Percentiles rank a stretch among this genome's conserved stretches.
phyloP scores from a whole-genome alignment of 2,888 invertebrate species.

The Malthinus seriepunctatus region DNA sequence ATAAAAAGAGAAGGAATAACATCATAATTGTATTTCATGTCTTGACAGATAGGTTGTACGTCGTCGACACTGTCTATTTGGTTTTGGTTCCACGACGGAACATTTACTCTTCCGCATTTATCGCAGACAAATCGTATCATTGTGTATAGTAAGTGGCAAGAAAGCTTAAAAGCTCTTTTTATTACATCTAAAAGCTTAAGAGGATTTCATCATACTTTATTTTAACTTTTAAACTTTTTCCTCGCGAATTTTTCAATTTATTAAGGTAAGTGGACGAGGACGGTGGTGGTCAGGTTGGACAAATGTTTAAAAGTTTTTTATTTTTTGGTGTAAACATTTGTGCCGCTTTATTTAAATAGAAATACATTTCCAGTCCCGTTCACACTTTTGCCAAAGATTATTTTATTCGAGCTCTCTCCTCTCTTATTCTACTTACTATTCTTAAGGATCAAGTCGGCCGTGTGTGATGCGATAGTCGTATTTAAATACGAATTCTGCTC shows the following conservation, averaged over 20 bases:
- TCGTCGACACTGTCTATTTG: constrained; percentile 24
- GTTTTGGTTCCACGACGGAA: constrained; percentile 30
- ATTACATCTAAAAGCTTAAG: constrained; percentile 6
- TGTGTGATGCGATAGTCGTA: constrained; percentile 47
- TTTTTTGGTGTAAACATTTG: not conserved
- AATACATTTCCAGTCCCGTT: constrained; percentile 21
- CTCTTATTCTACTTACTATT: constrained; percentile 32
- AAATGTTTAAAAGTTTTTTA: too few species aligned
- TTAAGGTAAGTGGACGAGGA: too few species aligned
- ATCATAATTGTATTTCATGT: constrained; percentile 31
- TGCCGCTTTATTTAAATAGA: constrained; percentile 29
- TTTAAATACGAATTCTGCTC: constrained; percentile 47
- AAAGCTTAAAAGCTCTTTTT: constrained; percentile 7
- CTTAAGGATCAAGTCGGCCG: constrained; percentile 41
- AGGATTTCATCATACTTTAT: constrained; percentile 2
- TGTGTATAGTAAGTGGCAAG: constrained; percentile 24
- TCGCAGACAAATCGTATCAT: constrained; percentile 15
- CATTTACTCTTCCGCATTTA: constrained; percentile 31
- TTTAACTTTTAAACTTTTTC: constrained; percentile 2
- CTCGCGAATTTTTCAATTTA: not conserved
- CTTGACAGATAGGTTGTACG: constrained; percentile 26
- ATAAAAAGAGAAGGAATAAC: constrained; percentile 29
- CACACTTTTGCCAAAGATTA: constrained; percentile 35
- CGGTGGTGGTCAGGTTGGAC: too few species aligned
- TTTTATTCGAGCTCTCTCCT: constrained; percentile 35